phyloP scores from a whole-genome alignment of 2,888 invertebrate species.

The Eupithecia subfuscata region DNA sequence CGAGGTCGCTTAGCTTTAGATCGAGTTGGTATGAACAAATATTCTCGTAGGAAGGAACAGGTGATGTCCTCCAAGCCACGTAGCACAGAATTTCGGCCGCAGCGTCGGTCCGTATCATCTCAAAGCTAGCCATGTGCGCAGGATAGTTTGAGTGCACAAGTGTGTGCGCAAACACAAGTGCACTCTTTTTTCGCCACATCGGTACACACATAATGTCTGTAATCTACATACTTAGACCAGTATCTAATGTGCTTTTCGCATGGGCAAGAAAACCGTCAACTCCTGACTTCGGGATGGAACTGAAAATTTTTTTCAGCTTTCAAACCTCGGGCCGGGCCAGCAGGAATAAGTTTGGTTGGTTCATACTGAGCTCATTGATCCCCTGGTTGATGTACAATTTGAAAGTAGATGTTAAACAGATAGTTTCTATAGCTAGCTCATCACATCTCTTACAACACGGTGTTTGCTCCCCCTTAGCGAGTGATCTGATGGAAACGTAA shows the following conservation, averaged over 20 bases:
- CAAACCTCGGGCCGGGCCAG: too few species aligned
- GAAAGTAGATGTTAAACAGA: neutral
- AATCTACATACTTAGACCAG: too few species aligned
- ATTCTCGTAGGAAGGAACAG: neutral
- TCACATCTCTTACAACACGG: conserved; percentile 11
- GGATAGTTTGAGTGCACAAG: neutral
- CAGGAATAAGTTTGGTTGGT: neutral
- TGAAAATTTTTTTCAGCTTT: too few species aligned
- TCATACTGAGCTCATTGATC: neutral
- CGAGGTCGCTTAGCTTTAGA: neutral
- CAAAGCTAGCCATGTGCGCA: neutral
- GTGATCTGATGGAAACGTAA: conserved; percentile 41
- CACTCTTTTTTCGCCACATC: too few species aligned
- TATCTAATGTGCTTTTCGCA: too few species aligned
- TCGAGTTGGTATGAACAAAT: neutral
- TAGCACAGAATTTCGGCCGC: neutral
- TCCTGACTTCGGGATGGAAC: too few species aligned
- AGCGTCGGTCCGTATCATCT: neutral
- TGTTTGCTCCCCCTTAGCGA: conserved; percentile 22
- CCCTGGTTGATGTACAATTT: neutral
- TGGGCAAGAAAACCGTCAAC: too few species aligned
- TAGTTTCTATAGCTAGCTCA: neutral
- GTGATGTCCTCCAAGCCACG: neutral
- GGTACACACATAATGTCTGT: too few species aligned
- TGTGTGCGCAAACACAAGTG: too few species aligned